phyloP scores from a whole-genome alignment of 64 coral and sea anemone species.

The Catalaphyllia jardinei region DNA sequence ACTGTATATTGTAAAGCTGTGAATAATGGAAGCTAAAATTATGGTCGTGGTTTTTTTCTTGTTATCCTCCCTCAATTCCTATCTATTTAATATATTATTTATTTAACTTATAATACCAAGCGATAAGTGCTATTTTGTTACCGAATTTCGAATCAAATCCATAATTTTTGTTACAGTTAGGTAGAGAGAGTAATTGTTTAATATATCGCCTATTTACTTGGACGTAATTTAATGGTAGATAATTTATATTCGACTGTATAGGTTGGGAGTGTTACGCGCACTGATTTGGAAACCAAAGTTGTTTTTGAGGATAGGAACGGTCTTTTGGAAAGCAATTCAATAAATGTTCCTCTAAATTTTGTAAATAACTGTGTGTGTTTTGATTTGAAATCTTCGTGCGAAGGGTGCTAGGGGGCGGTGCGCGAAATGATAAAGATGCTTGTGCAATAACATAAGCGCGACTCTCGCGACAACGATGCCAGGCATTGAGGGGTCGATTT shows the following conservation, averaged over 20 bases:
- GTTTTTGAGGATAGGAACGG: slow-evolving; percentile 46
- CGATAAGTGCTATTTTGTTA: slow-evolving; percentile 99
- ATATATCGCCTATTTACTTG: slow-evolving; percentile 88
- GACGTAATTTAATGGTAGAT: slow-evolving; percentile 71
- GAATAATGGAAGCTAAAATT: slow-evolving; percentile 89
- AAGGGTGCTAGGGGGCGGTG: neutral
- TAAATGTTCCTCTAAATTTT: slow-evolving; percentile 51
- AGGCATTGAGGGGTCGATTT: slow-evolving; percentile 21
- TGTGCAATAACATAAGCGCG: slow-evolving; percentile 19
- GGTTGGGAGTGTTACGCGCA: slow-evolving; percentile 29
- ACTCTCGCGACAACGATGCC: slow-evolving; percentile 35
- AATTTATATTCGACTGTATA: slow-evolving; percentile 81
- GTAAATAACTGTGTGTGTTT: slow-evolving; percentile 23
- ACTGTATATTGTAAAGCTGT: slow-evolving; percentile 98
- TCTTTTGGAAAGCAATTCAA: slow-evolving; percentile 38
- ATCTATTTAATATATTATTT: slow-evolving; percentile 99
- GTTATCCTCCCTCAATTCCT: slow-evolving; percentile 56
- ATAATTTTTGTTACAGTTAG: slow-evolving; percentile 90
- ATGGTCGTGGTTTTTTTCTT: slow-evolving; percentile 50
- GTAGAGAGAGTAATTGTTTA: slow-evolving; percentile 81
- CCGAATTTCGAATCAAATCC: slow-evolving; percentile 70
- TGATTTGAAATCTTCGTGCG: neutral
- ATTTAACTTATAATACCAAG: slow-evolving; percentile 99
- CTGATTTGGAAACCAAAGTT: slow-evolving; percentile 25
- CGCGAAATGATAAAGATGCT: neutral